phyloP scores from a whole-genome alignment of 2,888 invertebrate genomes.

The Elgonia sp. region DNA sequence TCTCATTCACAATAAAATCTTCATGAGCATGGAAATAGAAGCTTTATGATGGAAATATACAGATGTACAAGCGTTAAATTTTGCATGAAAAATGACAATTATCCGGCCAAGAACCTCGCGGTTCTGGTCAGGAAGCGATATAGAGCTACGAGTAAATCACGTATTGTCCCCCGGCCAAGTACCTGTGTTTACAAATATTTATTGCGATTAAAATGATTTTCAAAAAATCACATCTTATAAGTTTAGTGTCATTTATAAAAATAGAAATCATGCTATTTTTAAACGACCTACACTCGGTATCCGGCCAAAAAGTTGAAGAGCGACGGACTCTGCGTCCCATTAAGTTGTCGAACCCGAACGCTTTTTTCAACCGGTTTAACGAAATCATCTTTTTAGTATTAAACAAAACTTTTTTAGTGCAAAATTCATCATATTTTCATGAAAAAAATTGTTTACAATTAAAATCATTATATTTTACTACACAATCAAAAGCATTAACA shows the following conservation, averaged over 20 bases:
- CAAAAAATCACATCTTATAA: constrained; percentile 74
- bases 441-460: not conserved
- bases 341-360: constrained; percentile 78
- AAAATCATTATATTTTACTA: too few species aligned
- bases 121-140: constrained; percentile 36
- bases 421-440: not conserved
- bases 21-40: constrained; percentile 8
- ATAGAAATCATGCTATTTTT: constrained; percentile 86
- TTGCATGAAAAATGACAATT: constrained; percentile 65
- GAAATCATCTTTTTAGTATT: constrained; percentile 6
- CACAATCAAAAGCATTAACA: too few species aligned
- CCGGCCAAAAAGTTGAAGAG: constrained; percentile 84
- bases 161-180: constrained; percentile 82
- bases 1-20: not conserved
- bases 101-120: constrained; percentile 61
- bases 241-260: constrained; percentile 82
- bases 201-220: constrained; percentile 79
- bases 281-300: constrained; percentile 86
- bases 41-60: constrained; percentile 9
- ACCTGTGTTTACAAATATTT: constrained; percentile 79
- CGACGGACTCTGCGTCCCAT: constrained; percentile 78
- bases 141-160: constrained; percentile 79
- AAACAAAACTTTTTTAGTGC: constrained; percentile 1
- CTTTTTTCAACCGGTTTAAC: constrained; percentile 39
- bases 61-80: constrained; percentile 36